Conservation (phyloP, 2,113 vertebrate species). For the Elaphurus davidianus region DNA sequence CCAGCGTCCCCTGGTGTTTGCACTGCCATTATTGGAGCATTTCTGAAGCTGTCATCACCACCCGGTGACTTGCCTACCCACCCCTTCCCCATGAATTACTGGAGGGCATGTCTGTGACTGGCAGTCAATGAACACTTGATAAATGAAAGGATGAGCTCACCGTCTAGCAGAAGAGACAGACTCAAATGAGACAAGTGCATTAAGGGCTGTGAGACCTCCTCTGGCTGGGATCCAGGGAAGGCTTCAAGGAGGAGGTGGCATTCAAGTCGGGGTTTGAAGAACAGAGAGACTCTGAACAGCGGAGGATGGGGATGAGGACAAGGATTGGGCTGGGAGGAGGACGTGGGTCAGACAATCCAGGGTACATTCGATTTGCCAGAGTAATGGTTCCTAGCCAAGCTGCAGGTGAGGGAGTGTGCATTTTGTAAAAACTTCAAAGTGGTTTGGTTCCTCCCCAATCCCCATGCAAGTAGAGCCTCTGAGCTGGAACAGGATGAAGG, state of each 20-base stretch:
- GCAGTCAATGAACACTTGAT: neutral
- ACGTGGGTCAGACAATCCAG: neutral
- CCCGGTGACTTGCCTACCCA: neutral
- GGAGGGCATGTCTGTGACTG: neutral
- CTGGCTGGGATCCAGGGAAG: neutral
- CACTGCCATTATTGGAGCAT: neutral
- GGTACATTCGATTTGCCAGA: neutral
- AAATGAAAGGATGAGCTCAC: slow-evolving; percentile 16
- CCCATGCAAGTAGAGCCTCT: neutral
- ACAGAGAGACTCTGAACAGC: neutral
- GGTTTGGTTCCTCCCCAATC: neutral
- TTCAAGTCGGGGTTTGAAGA: neutral
- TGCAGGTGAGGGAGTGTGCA: too few relatives aligned
- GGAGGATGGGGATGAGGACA: neutral
- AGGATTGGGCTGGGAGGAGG: neutral
- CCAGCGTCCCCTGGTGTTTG: neutral
- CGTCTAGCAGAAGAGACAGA: neutral
- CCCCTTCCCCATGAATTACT: neutral
- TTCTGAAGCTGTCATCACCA: neutral
- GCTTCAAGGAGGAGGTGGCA: neutral
- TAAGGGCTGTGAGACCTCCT: neutral
- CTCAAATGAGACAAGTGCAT: neutral
- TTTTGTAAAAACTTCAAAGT: neutral
- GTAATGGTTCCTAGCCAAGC: neutral
- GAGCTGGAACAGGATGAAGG: neutral